These are phyloP conservation scores for Murina feae DNA, from an alignment of 2,113 vertebrate genomes.

Conservation along the genomic window DNA sequence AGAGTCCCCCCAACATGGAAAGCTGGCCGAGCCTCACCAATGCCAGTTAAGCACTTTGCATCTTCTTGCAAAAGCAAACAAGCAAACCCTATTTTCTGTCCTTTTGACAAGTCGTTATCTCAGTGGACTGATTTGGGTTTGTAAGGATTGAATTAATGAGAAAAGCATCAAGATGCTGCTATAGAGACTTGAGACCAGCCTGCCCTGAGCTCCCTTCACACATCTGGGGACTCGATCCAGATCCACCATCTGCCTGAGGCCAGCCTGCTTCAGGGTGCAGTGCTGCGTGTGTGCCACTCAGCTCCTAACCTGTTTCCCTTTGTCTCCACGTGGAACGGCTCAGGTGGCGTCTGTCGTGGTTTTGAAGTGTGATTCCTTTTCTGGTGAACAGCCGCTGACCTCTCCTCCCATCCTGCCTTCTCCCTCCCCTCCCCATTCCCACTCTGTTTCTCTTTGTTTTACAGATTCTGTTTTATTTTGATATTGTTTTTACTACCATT, in stretches of 20 bases:
- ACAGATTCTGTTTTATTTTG: conserved; percentile 89
- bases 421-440: conserved; percentile 32
- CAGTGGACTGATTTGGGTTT: background rate
- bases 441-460: conserved; percentile 82
- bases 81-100: background rate
- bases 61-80: background rate
- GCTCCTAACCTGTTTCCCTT: background rate
- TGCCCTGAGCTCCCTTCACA: background rate
- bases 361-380: conserved; percentile 59
- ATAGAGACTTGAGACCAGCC: background rate
- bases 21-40: background rate
- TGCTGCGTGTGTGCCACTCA: background rate
- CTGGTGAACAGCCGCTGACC: conserved; percentile 66
- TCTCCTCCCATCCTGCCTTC: background rate
- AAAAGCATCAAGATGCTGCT: background rate
- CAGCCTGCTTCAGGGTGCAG: background rate
- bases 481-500: conserved; percentile 90
- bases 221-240: background rate
- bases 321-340: background rate
- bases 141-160: background rate
- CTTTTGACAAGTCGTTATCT: background rate
- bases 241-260: background rate
- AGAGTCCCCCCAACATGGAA: background rate
- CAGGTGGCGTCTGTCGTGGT: background rate
- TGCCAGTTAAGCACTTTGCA: background rate